Base-by-base conservation (phyloP, 2,888 invertebrate genomes). In the Cheilosia impressa region DNA sequence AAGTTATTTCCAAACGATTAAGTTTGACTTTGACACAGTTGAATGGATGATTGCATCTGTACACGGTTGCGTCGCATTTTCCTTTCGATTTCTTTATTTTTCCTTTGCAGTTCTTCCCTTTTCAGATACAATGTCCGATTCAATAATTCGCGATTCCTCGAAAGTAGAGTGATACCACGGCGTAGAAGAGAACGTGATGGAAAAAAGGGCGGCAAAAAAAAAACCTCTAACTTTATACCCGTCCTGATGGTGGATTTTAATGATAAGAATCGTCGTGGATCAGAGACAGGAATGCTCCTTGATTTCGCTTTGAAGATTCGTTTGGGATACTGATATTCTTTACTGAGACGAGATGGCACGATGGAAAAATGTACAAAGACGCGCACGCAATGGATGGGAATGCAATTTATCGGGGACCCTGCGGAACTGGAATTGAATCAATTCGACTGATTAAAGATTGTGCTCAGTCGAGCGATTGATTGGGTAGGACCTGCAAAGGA, bases 1-100 rank as follows among this genome's bases (percentile, higher is more conserved):
- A 88, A 88, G 80, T 88, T 88, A 88, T 88, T 88, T 88, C 88
- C 88, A 83, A 87, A 60, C 88, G 88, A 88, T 88, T 88, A 87
- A 88, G 66, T 88, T 88, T 85, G 87, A 87, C 87, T 88, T 88
- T 87, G 80, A 75, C 78, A 87, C 88, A 87, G 60, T 71, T 84
- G 69, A 84, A 76, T 65, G 87, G 84, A 77, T 79, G 66, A 82
- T 77, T 77, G 77, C 79, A 79, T 79, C 79, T 69, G 76, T 87
- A 77, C 87, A 76, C 72, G 75, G 53, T 69, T 60, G 43, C 47
- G 15, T 34, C 43, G 52, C 13, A 9, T n/a, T 45, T 55, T 9
- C 27, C 5, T 45, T 45, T 43, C 27, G 24, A 31, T 50, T 55
- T 75, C 55, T 41, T 63, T 58, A 69, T 55, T 57, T 71, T 60